phyloP scores from a whole-genome alignment of 2,113 vertebrate genomes.

The Rhagologus leucostigma region DNA sequence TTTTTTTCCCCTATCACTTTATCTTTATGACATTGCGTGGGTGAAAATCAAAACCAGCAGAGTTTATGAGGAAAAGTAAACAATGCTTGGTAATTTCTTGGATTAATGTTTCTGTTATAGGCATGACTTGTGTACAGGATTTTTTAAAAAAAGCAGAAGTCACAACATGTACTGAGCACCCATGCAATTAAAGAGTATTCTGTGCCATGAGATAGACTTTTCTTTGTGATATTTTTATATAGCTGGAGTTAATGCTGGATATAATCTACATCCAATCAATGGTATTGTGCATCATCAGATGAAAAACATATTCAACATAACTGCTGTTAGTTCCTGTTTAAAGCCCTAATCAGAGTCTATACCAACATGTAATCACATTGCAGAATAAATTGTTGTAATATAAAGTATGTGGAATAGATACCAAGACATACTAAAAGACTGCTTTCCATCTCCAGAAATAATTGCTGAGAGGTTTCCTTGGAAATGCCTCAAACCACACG shows the following conservation, averaged over 20 bases:
- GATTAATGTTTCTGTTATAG: slow-evolving; percentile 49
- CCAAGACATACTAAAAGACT: slow-evolving; percentile 52
- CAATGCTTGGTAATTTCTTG: slow-evolving; percentile 40
- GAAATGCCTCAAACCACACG: slow-evolving; percentile 55
- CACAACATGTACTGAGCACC: slow-evolving; percentile 60
- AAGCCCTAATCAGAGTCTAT: slow-evolving; percentile 69
- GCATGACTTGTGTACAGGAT: slow-evolving; percentile 23
- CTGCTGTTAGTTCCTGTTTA: slow-evolving; percentile 70
- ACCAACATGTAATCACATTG: slow-evolving; percentile 69
- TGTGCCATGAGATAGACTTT: slow-evolving; percentile 53
- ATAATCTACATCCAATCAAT: slow-evolving; percentile 72
- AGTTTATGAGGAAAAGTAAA: slow-evolving; percentile 21
- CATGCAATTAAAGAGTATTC: slow-evolving; percentile 70
- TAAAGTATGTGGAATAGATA: slow-evolving; percentile 55
- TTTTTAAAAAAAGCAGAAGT: slow-evolving; percentile 53
- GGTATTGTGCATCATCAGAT: slow-evolving; percentile 71
- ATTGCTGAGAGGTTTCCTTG: slow-evolving; percentile 64
- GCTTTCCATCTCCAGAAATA: slow-evolving; percentile 51
- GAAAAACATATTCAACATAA: slow-evolving; percentile 70
- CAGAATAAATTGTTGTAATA: slow-evolving; percentile 70
- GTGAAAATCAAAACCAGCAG: background rate
- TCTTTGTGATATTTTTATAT: slow-evolving; percentile 69
- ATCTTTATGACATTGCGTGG: background rate
- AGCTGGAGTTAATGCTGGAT: slow-evolving; percentile 67
- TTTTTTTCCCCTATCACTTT: background rate